Conservation (phyloP, 2,113 vertebrate species). For the Elanoides forficatus region DNA sequence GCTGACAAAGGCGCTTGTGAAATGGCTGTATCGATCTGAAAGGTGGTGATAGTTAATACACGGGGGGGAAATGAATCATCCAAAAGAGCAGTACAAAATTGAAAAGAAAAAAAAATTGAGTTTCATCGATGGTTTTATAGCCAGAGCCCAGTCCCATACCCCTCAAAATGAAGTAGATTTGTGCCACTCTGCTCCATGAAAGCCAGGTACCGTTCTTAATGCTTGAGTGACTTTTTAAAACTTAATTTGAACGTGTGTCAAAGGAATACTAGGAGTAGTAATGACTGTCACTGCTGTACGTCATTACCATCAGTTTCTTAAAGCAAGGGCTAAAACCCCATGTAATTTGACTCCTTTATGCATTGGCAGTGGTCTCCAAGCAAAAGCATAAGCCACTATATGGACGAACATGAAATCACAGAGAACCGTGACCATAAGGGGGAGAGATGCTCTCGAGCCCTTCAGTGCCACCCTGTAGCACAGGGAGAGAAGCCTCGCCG, state of each 20-base stretch:
- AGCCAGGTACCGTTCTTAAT: background rate
- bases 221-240: background rate
- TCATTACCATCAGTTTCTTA: background rate
- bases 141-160: background rate
- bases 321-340: background rate
- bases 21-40: background rate
- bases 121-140: background rate
- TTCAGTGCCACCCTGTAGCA: background rate
- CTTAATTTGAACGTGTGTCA: background rate
- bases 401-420: background rate
- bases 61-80: background rate
- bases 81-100: background rate
- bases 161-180: background rate
- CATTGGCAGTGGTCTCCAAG: background rate
- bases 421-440: background rate
- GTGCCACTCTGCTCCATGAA: background rate
- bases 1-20: background rate
- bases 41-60: background rate
- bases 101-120: background rate
- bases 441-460: background rate
- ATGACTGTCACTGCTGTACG: background rate
- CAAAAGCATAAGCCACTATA: background rate
- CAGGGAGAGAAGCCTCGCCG: background rate
- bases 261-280: background rate
- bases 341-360: background rate